phyloP scores from a whole-genome alignment of 1,140 invertebrate genomes.

The Drosophila punjabiensis region DNA sequence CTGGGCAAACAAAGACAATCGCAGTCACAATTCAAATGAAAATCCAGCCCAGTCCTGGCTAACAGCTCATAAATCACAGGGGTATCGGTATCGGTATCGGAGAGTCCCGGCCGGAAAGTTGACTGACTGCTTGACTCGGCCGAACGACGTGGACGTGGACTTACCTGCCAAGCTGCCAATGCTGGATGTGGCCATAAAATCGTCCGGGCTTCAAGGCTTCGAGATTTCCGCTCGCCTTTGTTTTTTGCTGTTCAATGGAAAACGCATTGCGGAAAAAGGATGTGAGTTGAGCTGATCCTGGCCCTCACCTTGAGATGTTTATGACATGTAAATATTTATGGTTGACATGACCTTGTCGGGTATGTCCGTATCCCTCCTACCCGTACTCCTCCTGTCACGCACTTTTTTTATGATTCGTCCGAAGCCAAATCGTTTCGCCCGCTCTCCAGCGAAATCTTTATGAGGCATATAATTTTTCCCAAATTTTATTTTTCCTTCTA shows the following conservation, averaged over 20 bases:
- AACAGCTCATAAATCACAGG: conserved; percentile 77
- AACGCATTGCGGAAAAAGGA: conserved; percentile 77
- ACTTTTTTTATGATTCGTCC: conserved; percentile 72
- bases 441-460: conserved; percentile 65
- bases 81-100: conserved; percentile 18
- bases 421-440: conserved; percentile 59
- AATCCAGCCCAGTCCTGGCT: conserved; percentile 53
- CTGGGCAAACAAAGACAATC: conserved; percentile 52
- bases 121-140: conserved; percentile 77
- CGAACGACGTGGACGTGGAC: neutral
- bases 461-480: conserved; percentile 71
- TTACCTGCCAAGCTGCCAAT: conserved; percentile 38
- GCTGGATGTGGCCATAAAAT: conserved; percentile 57
- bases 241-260: conserved; percentile 72
- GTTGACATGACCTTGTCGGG: conserved; percentile 76
- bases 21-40: conserved; percentile 73
- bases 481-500: conserved; percentile 62
- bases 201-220: conserved; percentile 53
- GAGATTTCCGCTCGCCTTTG: conserved; percentile 43
- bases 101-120: conserved; percentile 54
- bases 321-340: conserved; percentile 83
- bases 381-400: conserved; percentile 29
- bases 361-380: conserved; percentile 15
- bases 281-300: conserved; percentile 45
- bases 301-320: conserved; percentile 75